Conservation (phyloP, 2,888 invertebrate genomes). For the Deilephila elpenor region DNA sequence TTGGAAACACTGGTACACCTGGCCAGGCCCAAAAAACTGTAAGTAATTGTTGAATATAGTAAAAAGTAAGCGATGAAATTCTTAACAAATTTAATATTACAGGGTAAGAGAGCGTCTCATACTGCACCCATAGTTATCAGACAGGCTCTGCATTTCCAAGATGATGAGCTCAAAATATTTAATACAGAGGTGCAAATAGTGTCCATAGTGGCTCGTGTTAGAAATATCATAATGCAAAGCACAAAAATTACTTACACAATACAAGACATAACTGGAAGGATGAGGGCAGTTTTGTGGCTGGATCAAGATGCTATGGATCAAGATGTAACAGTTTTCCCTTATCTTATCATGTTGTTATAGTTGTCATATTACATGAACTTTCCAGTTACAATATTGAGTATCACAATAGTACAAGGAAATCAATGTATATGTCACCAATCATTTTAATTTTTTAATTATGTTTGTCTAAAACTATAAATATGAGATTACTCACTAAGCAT, state of each 20-base stretch:
- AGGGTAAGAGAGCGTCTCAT: constrained; percentile 76
- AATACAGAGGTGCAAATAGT: constrained; percentile 81
- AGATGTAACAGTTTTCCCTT: constrained; percentile 60
- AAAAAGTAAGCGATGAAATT: not conserved
- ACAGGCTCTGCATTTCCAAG: constrained; percentile 77
- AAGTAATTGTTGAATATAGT: constrained; percentile 39
- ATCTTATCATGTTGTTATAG: no score
- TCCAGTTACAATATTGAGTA: no score
- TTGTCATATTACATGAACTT: no score
- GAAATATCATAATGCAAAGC: constrained; percentile 77
- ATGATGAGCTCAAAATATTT: constrained; percentile 81
- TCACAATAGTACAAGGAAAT: no score
- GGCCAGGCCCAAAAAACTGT: constrained; percentile 75
- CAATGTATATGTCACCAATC: no score
- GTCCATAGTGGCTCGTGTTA: constrained; percentile 71
- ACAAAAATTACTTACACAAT: constrained; percentile 81
- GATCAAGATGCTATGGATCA: constrained; percentile 81
- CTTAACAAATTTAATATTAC: constrained; percentile 31
- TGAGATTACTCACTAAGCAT: no score
- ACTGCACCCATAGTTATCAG: constrained; percentile 80
- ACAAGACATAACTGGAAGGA: constrained; percentile 80
- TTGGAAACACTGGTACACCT: constrained; percentile 77
- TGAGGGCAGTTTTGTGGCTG: constrained; percentile 79
- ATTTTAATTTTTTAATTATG: no score
- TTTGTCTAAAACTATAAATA: no score